Evolutionary conservation across 2,113 vertebrate genomes (phyloP), one percentile per base, ranked within the genome.

Genomic region (Fulica atra): DNA sequence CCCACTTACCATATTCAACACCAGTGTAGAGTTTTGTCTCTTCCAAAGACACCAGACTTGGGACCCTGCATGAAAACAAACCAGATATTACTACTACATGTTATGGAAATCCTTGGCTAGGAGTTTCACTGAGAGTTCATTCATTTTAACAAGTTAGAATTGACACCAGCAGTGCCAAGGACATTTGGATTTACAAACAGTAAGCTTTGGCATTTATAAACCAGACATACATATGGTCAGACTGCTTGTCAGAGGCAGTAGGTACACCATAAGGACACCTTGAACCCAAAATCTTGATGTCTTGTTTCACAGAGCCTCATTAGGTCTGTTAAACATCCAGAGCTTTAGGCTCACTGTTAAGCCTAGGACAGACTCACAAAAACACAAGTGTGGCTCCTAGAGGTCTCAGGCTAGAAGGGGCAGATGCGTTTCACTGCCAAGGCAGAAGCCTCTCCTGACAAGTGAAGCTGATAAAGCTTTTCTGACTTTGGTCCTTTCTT

Each of bases 21-120:
- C 99, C 99, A 29, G 98, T 99, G 85, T 98, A 99, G 35, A 99
- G 98, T 72, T 96, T 98, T 66, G 99, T 99, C 97, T 99, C 99
- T 83, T 99, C 98, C 77, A 99, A 98, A 94, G 98, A 99, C 96
- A 99, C 98, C 98, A 99, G 96, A 95, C 98, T 99, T 53, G 98
- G 98, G 66, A 99, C 98, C n/a, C 99, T 99, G 97, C 36, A 89
- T n/a, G 90, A 96, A 96, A 94, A 97, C 70, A 97, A 96, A 42
- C 13, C 29, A 81, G 60, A 79, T 10, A 94, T 51, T 74, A 91
- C 54, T 77, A 74, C 5, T 60, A 46, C 44, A 46, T 7, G 3
- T 20, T 9, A 89, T 23, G 53, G 35, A 86, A 83, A 44, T 40
- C 44, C 48, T 9, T 16, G 19, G 85, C 50, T 48, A 40, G 60